phyloP scores from a whole-genome alignment of 1,140 invertebrate species.

The Sitophilus oryzae region DNA sequence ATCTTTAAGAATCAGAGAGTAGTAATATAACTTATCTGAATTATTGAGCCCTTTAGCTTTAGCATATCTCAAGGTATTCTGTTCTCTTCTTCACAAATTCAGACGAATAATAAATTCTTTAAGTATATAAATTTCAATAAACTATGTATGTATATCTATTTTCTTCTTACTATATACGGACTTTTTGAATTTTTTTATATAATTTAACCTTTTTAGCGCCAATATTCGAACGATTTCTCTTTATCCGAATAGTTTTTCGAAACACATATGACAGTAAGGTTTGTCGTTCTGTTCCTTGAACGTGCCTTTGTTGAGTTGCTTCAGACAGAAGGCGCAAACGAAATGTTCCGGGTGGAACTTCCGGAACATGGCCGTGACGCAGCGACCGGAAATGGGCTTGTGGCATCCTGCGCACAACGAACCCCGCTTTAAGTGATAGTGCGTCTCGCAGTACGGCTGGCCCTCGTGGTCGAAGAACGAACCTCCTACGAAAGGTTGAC shows the following conservation, averaged over 20 bases:
- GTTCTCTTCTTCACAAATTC: too few relatives aligned
- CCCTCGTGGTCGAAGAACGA: slow-evolving; percentile 96
- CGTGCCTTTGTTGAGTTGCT: slow-evolving; percentile 95
- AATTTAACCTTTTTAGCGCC: too few relatives aligned
- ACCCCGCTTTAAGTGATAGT: slow-evolving; percentile 94
- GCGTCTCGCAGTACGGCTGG: slow-evolving; percentile 94
- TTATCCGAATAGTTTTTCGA: slow-evolving; percentile 92
- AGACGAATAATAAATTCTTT: too few relatives aligned
- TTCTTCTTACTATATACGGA: not conserved
- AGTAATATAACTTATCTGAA: too few relatives aligned
- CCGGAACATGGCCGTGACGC: slow-evolving; percentile 97
- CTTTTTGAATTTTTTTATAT: not conserved
- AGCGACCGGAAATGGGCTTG: slow-evolving; percentile 93
- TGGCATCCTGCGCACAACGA: slow-evolving; percentile 96
- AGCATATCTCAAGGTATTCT: too few relatives aligned
- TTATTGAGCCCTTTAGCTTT: too few relatives aligned
- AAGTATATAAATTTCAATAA: too few relatives aligned
- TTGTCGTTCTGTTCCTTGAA: slow-evolving; percentile 98
- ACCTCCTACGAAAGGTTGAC: slow-evolving; percentile 86
- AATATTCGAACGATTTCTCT: not conserved
- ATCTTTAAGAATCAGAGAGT: too few relatives aligned
- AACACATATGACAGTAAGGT: slow-evolving; percentile 96
- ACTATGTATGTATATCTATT: too few relatives aligned
- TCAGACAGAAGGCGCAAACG: slow-evolving; percentile 94
- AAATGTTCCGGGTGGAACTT: slow-evolving; percentile 99